Percentiles rank a stretch among this genome's conserved stretches.
Evolutionary conservation across 2,797 vertebrate genomes (phyloP).

Genomic region (Enteromius unitaeniatus): DNA sequence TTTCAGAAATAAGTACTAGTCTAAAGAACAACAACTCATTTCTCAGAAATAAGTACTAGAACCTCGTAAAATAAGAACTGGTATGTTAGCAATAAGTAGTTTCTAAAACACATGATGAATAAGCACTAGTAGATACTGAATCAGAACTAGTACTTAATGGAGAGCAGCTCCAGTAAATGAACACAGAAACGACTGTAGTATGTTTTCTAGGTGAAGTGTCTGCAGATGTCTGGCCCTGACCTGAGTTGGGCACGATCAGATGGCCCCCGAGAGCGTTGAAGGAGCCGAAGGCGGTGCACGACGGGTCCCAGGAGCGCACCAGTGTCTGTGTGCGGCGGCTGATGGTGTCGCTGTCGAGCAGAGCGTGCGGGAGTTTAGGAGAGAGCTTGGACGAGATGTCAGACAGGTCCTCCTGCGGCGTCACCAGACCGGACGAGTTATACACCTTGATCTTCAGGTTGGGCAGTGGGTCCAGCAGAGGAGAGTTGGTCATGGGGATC

Average conservation of each 20-base stretch:
- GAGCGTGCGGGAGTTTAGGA: constrained; percentile 89
- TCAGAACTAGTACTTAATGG: not conserved
- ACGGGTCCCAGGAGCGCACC: constrained; percentile 90
- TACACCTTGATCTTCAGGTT: constrained; percentile 98
- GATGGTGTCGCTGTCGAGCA: constrained; percentile 90
- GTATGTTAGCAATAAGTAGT: too few relatives aligned
- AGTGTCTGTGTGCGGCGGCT: constrained; percentile 92
- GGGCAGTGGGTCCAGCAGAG: constrained; percentile 93
- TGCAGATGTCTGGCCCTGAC: constrained; percentile 67
- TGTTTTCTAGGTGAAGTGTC: not conserved
- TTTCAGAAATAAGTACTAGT: not conserved
- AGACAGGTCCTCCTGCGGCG: constrained; percentile 92
- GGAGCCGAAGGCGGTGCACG: constrained; percentile 91
- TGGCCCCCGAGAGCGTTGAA: constrained; percentile 96
- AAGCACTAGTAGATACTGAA: not conserved
- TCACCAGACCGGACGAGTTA: constrained; percentile 90
- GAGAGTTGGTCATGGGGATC: constrained; percentile 99
- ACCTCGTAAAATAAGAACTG: too few relatives aligned
- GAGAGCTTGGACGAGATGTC: constrained; percentile 91
- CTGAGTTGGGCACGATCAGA: constrained; percentile 95
- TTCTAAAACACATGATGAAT: not conserved
- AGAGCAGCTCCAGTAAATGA: not conserved
- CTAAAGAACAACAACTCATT: too few relatives aligned
- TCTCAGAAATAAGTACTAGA: too few relatives aligned
- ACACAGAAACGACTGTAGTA: not conserved